Base-by-base conservation (phyloP, 2,797 vertebrate species). In the Morelia viridis region DNA sequence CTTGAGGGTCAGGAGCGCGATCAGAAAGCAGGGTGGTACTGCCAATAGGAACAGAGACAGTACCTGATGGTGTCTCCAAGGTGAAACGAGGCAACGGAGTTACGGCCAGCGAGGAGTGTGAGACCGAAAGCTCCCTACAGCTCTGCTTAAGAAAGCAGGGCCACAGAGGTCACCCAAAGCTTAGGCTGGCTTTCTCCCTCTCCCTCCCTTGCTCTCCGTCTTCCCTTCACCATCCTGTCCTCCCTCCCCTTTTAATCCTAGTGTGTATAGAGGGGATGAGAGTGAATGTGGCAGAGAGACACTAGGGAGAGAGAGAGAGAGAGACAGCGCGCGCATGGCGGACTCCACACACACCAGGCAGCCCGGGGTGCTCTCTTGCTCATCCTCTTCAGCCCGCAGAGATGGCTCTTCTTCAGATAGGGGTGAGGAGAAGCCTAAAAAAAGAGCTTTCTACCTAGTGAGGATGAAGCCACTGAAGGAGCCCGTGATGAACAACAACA, bases 381-480 rank as follows among this genome's bases (percentile, higher is more conserved):
- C 97, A 91, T 96, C 97, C 88, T 90, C 93, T 91, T 93, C 97
- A 57, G 98, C 97, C 91, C 98, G 97, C 97, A 93, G 97, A 95
- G 97, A 97, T 95, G 97, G 97, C 97, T 96, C 91, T 7, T 91
- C 83, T 92, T 97, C 98, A 95, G 98, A 46, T 31, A 91, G 94
- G 92, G 96, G 97, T 94, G 97, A 97, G 71, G 97, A 98, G 97
- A 98, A 98, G 93, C 97, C 98, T 60, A 98, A 97, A 97, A 99
- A 98, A 96, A 99, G 98, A 97, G 97, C 98, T 94, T 99, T 99
- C 97, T 99, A 98, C 95, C 97, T 99, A 97, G 98, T 98, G 95
- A 98, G 98, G 95, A 98, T 99, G 96, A 99, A 99, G 98, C 98
- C 98, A 60, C 98, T 98, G 96, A 99, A 98, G 94, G 98, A 98